Evolutionary conservation across 1,140 invertebrate genomes (phyloP).

Genomic region (Ectropis grisescens): DNA sequence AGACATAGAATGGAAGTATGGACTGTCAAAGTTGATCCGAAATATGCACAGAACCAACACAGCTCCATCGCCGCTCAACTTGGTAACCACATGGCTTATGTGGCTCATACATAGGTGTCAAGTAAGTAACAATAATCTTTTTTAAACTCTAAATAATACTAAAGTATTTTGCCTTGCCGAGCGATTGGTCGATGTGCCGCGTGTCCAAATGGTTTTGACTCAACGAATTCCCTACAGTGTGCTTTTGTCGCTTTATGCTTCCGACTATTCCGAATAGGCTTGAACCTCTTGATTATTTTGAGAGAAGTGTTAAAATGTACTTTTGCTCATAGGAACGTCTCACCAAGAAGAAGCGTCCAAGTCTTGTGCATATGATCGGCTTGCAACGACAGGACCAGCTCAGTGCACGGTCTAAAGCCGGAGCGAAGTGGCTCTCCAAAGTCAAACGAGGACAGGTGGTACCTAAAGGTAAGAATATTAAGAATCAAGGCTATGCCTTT

Average conservation of each 20-base stretch:
- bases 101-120: constrained; percentile 86
- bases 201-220: too few species aligned
- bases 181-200: too few species aligned
- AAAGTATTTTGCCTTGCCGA: too few species aligned
- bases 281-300: too few species aligned
- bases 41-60: constrained; percentile 99
- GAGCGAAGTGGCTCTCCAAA: constrained; percentile 87
- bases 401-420: constrained; percentile 85
- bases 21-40: constrained; percentile 96
- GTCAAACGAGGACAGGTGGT: constrained; percentile 86
- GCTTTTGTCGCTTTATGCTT: too few species aligned
- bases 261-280: too few species aligned
- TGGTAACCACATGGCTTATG: constrained; percentile 93
- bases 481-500: too few species aligned
- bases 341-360: constrained; percentile 82
- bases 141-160: too few species aligned
- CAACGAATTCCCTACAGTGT: too few species aligned
- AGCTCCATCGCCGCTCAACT: constrained; percentile 96
- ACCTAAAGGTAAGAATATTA: constrained; percentile 72
- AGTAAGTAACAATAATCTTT: too few species aligned
- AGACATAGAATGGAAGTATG: constrained; percentile 99
- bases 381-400: constrained; percentile 77
- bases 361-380: constrained; percentile 85
- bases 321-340: constrained; percentile 72
- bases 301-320: too few species aligned